Percentiles rank a stretch among this genome's conserved stretches.
These are phyloP conservation scores for Loriculus beryllinus DNA, from an alignment of 2,797 vertebrate genomes.

Conservation along the genomic window DNA sequence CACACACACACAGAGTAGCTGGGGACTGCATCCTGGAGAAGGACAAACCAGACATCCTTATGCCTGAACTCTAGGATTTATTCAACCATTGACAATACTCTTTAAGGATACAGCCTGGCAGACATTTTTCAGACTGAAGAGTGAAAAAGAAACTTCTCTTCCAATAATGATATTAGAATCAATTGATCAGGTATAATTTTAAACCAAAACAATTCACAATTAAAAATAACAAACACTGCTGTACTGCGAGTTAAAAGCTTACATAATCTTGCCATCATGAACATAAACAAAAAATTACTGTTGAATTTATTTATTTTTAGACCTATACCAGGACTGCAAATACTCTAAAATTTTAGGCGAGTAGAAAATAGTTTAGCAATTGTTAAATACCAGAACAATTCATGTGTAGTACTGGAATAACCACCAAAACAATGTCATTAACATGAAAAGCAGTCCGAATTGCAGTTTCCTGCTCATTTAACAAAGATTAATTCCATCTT, in stretches of 20 bases:
- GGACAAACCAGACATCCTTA: background rate
- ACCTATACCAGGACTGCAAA: background rate
- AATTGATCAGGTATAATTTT: background rate
- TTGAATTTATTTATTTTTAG: background rate
- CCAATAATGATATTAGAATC: background rate
- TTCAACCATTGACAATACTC: background rate
- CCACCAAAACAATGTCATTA: conserved; percentile 36
- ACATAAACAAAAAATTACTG: background rate
- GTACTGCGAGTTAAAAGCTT: background rate
- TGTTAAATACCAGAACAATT: conserved; percentile 15
- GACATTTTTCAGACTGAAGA: background rate
- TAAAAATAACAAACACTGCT: background rate
- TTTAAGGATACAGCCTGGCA: background rate
- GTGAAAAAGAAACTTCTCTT: background rate
- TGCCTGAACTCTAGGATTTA: background rate
- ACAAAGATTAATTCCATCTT: conserved; percentile 26
- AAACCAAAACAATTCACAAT: background rate
- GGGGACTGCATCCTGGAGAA: background rate
- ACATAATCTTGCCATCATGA: background rate
- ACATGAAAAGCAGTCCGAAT: background rate
- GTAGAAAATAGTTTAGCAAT: background rate
- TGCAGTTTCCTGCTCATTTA: conserved; percentile 53
- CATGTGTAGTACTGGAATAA: background rate
- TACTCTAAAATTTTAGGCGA: background rate
- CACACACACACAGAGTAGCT: background rate